These are phyloP conservation scores for Lepidurus couesii DNA, from an alignment of 1,140 invertebrate genomes.

Conservation along the genomic window DNA sequence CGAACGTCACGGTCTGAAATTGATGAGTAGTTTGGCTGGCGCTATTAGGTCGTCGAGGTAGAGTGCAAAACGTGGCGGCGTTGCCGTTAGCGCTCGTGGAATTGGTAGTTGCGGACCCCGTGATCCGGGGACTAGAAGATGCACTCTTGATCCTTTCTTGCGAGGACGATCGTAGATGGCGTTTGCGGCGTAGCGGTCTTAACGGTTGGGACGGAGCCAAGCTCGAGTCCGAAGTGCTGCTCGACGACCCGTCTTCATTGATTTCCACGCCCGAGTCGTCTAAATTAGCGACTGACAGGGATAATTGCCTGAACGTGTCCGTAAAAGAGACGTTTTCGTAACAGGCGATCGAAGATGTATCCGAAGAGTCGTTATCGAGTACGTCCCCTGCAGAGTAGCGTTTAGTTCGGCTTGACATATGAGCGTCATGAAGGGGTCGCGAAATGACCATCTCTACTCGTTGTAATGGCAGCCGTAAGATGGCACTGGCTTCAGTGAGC, in stretches of 20 bases:
- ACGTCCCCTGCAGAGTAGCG: conserved; percentile 24
- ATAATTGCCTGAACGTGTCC: neutral
- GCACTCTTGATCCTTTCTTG: conserved; percentile 15
- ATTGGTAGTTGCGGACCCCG: conserved; percentile 38
- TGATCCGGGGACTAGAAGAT: neutral
- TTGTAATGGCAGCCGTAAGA: conserved; percentile 53
- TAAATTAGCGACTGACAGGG: neutral
- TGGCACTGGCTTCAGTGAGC: conserved; percentile 54
- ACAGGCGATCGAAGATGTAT: neutral
- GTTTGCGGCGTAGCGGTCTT: conserved; percentile 8
- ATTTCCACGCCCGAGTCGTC: conserved; percentile 33
- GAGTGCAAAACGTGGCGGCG: conserved; percentile 38
- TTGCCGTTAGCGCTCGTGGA: conserved; percentile 35
- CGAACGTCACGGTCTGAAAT: conserved; percentile 65
- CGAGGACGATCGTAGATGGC: conserved; percentile 22
- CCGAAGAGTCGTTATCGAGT: conserved; percentile 9
- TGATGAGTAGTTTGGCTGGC: conserved; percentile 38
- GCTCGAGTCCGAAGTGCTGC: conserved; percentile 24
- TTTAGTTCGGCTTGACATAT: neutral
- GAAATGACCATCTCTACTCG: conserved; percentile 66
- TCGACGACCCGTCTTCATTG: conserved; percentile 29
- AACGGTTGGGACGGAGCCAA: conserved; percentile 17
- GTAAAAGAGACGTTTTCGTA: neutral
- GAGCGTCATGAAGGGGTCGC: neutral
- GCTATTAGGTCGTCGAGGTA: conserved; percentile 42